Conservation (phyloP, 1,140 invertebrate genomes). For the Macrotrachela quadricornifera region DNA sequence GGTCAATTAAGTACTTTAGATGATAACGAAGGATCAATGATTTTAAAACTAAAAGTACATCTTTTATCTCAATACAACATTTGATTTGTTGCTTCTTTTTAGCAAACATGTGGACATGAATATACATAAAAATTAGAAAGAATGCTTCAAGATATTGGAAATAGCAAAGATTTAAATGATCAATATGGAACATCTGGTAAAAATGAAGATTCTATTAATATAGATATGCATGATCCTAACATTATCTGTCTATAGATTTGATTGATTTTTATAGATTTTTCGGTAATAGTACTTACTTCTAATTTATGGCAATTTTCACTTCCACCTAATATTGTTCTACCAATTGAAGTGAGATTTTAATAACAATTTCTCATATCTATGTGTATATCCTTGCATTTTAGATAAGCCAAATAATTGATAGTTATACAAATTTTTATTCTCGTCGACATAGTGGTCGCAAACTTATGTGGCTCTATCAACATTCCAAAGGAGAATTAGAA, state of each 20-base stretch:
- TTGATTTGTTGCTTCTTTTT: conserved; percentile 11
- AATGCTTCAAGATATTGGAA: conserved; percentile 94
- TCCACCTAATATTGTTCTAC: conserved; percentile 65
- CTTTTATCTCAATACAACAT: background rate
- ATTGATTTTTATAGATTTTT: conserved; percentile 9
- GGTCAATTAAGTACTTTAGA: conserved; percentile 93
- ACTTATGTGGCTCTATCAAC: conserved; percentile 88
- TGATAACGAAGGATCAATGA: conserved; percentile 96
- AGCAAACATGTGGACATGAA: conserved; percentile 91
- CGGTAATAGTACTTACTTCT: conserved; percentile 53
- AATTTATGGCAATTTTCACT: conserved; percentile 96
- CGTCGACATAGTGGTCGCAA: conserved; percentile 84
- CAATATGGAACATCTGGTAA: conserved; percentile 64
- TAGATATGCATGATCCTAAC: no score
- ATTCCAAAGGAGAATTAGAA: conserved; percentile 87
- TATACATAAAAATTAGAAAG: conserved; percentile 94
- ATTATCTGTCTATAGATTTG: no score
- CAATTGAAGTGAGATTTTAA: conserved; percentile 51
- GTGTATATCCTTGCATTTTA: conserved; percentile 32
- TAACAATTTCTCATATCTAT: conserved; percentile 13
- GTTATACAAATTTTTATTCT: conserved; percentile 84
- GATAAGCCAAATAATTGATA: no score
- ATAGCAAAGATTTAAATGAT: conserved; percentile 90
- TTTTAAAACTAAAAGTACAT: conserved; percentile 72
- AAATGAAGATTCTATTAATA: no score